Base-by-base conservation (phyloP, 2,888 invertebrate species). In the Noctua pronuba region DNA sequence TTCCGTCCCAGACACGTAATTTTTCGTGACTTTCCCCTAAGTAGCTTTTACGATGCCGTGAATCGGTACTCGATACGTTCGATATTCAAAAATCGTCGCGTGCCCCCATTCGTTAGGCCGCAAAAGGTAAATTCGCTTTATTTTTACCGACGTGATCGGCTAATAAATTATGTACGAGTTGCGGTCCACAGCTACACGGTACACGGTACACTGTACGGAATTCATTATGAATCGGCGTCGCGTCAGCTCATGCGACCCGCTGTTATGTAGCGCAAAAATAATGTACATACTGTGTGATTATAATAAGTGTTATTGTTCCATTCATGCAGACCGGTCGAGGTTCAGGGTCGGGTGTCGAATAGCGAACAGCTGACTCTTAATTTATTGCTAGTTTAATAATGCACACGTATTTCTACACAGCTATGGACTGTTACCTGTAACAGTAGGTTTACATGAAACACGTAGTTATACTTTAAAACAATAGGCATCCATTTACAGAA, bases 11-110 rank as follows among this genome's bases (percentile, higher is more conserved):
- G 91, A 94, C 94, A 93, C 92, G 93, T 94, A 91, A 95, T 94
- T 95, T 95, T 94, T 94, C 95, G 93, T 94, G 93, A 94, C 94
- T 95, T 95, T 93, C 94, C 92, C 93, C 92, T 89, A 93, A 93
- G 91, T 93, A 92, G 90, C 93, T 90, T 93, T 94, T 93, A 94
- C 92, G 91, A 90, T 85, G 85, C 85, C 91, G 88, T 88, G 88
- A 87, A 91, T 91, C 88, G 91, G 90, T 89, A 87, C 88, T 91
- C 88, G 87, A 89, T 89, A 88, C 87, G 86, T 92, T 92, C 91
- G 88, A 92, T 93, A 92, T 92, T 93, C 90, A 91, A 92, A 92
- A 93, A 92, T 88, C 88, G 89, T 92, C 89, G 91, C 91, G 85
- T 88, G 91, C 83, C 86, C 82, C 86, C 77, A 88, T 89, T 91